Evolutionary conservation across 1,140 invertebrate species (phyloP).

Genomic region (Drosophila lini): DNA sequence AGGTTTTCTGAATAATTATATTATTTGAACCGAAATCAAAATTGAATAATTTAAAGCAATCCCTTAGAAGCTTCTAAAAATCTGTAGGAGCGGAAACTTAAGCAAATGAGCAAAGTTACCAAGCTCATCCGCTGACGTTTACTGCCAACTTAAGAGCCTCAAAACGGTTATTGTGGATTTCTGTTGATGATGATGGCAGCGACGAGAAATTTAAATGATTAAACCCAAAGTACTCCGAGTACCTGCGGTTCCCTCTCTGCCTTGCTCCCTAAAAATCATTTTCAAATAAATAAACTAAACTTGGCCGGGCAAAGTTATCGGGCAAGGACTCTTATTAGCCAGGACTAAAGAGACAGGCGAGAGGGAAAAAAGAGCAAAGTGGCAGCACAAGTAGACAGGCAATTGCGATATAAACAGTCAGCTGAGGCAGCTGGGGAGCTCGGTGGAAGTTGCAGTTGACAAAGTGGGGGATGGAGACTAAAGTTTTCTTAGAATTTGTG

Average conservation of each 20-base stretch:
- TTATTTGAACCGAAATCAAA: too few species aligned
- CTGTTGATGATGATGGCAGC: conserved; percentile 37
- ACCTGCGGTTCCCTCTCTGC: conserved; percentile 49
- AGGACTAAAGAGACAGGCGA: conserved; percentile 6
- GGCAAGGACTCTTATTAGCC: conserved; percentile 65
- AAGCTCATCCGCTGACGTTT: conserved; percentile 9
- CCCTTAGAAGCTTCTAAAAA: not conserved
- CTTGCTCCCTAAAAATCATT: conserved; percentile 55
- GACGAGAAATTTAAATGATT: conserved; percentile 66
- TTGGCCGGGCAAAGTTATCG: conserved; percentile 49
- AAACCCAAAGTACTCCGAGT: conserved; percentile 67
- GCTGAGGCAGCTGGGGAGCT: conserved; percentile 40
- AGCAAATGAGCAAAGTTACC: conserved; percentile 22
- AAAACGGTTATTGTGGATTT: conserved; percentile 35
- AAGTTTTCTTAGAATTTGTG: conserved; percentile 68
- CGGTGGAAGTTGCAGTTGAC: conserved; percentile 56
- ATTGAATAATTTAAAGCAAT: too few species aligned
- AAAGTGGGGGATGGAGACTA: conserved; percentile 60
- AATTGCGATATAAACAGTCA: conserved; percentile 75
- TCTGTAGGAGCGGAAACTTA: not conserved
- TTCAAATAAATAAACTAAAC: conserved; percentile 76
- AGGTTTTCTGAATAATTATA: not conserved
- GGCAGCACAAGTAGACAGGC: conserved; percentile 48
- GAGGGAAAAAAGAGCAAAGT: conserved; percentile 40
- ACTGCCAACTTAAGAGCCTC: conserved; percentile 22